A percentile compares a stretch with the other conserved stretches of the same genome.
These are phyloP conservation scores for Hyla sarda DNA, from an alignment of 2,113 vertebrate genomes.

Conservation along the genomic window DNA sequence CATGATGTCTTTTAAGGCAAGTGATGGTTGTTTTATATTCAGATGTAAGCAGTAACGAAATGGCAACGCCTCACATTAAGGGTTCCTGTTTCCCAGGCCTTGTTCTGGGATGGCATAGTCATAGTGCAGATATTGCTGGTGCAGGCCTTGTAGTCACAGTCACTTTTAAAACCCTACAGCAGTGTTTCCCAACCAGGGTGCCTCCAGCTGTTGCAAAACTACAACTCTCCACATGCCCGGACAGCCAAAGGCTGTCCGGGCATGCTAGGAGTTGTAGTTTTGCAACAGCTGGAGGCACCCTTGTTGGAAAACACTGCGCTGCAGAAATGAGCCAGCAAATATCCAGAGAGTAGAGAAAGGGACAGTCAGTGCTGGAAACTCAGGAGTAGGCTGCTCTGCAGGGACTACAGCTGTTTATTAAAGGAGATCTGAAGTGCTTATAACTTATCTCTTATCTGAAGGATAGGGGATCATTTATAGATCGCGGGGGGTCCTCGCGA, in stretches of 20 bases:
- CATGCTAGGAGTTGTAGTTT: no score
- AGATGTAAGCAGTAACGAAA: neutral
- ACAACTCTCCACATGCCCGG: no score
- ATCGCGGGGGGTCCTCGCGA: no score
- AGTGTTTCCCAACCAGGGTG: no score
- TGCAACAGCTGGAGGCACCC: no score
- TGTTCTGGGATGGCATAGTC: constrained; percentile 16
- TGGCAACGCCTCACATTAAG: neutral
- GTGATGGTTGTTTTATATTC: constrained; percentile 17
- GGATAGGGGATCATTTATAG: no score
- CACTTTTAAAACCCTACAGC: neutral
- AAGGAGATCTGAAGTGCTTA: no score
- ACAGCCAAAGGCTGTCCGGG: no score
- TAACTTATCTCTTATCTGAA: no score
- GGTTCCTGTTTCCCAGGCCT: constrained; percentile 14
- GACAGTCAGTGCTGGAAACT: neutral
- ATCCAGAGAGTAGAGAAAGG: neutral
- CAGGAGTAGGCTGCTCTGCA: neutral
- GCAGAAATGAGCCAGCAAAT: constrained; percentile 35
- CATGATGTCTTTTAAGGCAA: constrained; percentile 75
- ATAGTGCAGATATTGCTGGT: constrained; percentile 12
- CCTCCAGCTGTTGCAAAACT: no score
- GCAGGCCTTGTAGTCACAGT: neutral
- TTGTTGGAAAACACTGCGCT: no score
- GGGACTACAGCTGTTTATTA: neutral